Percentiles rank a stretch among this genome's conserved stretches.
phyloP scores from a whole-genome alignment of 1,140 invertebrate genomes.

The Eurosta solidaginis region DNA sequence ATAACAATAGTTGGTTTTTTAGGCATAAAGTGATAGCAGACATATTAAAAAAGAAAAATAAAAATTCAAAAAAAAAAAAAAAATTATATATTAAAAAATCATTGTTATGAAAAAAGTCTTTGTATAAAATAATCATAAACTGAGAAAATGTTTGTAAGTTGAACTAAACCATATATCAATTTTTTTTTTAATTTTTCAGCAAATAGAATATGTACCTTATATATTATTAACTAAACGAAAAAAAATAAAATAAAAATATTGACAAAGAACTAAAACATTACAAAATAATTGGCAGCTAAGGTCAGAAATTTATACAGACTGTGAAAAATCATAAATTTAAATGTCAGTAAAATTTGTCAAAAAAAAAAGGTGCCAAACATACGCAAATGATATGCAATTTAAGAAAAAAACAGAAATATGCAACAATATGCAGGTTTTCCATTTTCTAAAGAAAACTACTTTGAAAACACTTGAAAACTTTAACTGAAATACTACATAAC shows the following conservation, averaged over 20 bases:
- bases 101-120: background rate
- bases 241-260: background rate
- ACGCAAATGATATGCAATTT: too few relatives aligned
- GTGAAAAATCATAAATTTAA: background rate
- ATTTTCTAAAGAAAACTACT: too few relatives aligned
- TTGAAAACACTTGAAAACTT: too few relatives aligned
- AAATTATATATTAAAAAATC: background rate
- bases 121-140: too few relatives aligned
- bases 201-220: slow-evolving; percentile 10
- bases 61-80: background rate
- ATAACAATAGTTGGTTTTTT: too few relatives aligned
- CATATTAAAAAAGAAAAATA: background rate
- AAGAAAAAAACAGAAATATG: too few relatives aligned
- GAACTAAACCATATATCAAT: too few relatives aligned
- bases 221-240: background rate
- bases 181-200: background rate
- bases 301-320: background rate
- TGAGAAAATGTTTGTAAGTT: too few relatives aligned
- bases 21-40: slow-evolving; percentile 2
- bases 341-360: background rate
- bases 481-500: too few relatives aligned
- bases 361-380: too few relatives aligned
- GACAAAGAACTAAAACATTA: background rate
- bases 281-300: background rate
- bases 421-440: too few relatives aligned